A percentile compares a stretch with the other conserved stretches of the same genome.
Conservation (phyloP, 2,797 vertebrate species). For the Epinephelus coioides region DNA sequence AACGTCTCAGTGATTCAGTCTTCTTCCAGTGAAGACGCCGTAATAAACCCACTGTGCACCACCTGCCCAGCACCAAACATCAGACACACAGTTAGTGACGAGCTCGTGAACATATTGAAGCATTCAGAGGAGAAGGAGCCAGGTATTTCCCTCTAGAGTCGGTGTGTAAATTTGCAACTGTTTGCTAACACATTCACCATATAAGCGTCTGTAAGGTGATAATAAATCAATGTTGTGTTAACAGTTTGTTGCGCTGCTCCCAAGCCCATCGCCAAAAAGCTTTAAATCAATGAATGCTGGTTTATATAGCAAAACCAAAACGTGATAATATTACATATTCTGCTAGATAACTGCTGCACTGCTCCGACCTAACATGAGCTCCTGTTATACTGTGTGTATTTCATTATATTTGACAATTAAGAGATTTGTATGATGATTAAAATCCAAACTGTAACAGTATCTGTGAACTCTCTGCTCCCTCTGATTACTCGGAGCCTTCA, state of each 20-base stretch:
- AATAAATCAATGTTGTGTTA: not conserved
- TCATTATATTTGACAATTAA: constrained; percentile 41
- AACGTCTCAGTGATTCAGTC: too few relatives aligned
- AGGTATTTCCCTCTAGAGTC: too few relatives aligned
- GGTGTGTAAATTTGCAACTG: not conserved
- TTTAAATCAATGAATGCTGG: too few relatives aligned
- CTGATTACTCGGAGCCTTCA: constrained; percentile 55
- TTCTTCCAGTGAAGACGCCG: too few relatives aligned
- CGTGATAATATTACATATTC: too few relatives aligned
- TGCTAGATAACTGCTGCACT: not conserved
- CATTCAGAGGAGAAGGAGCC: too few relatives aligned
- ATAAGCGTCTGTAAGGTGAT: not conserved
- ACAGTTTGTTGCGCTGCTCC: not conserved
- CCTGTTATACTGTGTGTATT: not conserved
- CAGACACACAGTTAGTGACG: too few relatives aligned
- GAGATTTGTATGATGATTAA: constrained; percentile 8
- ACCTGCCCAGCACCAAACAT: too few relatives aligned
- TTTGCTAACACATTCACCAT: not conserved
- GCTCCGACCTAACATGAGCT: not conserved
- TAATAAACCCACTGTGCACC: too few relatives aligned
- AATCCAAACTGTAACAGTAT: constrained; percentile 14
- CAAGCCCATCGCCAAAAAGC: too few relatives aligned
- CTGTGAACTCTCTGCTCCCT: constrained; percentile 42
- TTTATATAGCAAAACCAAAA: too few relatives aligned
- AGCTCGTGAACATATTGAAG: too few relatives aligned